phyloP scores from a whole-genome alignment of 1,140 invertebrate species.

The Macrotrachela quadricornifera region DNA sequence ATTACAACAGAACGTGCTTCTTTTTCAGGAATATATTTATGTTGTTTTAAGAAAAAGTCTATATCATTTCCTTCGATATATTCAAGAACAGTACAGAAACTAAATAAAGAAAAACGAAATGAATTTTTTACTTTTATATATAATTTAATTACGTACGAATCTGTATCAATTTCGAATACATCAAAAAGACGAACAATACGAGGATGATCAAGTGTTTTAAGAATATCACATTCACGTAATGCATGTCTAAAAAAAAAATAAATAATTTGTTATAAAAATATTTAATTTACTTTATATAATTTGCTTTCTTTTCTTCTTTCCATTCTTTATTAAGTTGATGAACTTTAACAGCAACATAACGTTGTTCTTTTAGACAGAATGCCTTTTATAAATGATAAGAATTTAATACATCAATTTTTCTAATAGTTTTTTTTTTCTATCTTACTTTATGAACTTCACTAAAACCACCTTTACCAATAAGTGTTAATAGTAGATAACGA shows the following conservation, averaged over 20 bases:
- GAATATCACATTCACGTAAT: conserved; percentile 95
- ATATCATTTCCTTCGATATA: conserved; percentile 99
- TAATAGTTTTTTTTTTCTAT: neutral
- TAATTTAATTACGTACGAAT: conserved; percentile 47
- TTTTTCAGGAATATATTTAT: conserved; percentile 94
- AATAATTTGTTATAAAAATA: too few relatives aligned
- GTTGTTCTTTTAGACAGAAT: conserved; percentile 86
- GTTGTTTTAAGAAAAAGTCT: conserved; percentile 97
- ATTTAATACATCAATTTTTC: neutral
- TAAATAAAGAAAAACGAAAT: too few relatives aligned
- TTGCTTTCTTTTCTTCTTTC: conserved; percentile 99
- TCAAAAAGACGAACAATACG: conserved; percentile 93
- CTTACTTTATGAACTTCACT: conserved; percentile 82
- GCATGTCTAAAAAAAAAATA: conserved; percentile 42
- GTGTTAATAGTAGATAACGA: conserved; percentile 78
- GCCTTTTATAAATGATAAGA: conserved; percentile 35
- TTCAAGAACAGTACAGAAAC: conserved; percentile 96
- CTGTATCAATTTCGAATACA: conserved; percentile 98
- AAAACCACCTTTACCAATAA: conserved; percentile 94
- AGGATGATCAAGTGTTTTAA: conserved; percentile 92
- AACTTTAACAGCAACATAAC: conserved; percentile 97
- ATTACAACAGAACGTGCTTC: conserved; percentile 95
- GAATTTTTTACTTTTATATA: too few relatives aligned
- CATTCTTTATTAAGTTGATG: conserved; percentile 99
- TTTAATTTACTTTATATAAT: conserved; percentile 81